Evolutionary conservation across 35 echinoderm and acorn worm species (phyloP).

Genomic region (Apostichopus parvimensis): DNA sequence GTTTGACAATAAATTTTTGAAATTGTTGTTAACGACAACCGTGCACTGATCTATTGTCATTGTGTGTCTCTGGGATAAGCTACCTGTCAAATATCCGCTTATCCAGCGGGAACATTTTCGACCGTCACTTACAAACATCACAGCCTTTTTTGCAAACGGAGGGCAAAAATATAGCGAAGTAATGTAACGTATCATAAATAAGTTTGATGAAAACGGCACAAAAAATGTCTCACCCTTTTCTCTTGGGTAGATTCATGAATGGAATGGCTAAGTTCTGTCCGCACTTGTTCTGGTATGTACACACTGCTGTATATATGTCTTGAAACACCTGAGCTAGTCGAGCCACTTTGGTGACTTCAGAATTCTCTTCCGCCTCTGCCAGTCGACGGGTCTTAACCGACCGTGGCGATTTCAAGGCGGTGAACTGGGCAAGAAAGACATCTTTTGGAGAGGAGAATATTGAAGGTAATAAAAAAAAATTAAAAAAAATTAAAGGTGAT

Average conservation of each 20-base stretch:
- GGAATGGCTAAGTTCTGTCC: constrained; percentile 95
- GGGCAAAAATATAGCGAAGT: too few species aligned
- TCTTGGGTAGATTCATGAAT: constrained; percentile 94
- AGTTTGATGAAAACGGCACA: too few species aligned
- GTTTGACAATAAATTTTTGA: too few species aligned
- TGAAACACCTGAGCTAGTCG: constrained; percentile 97
- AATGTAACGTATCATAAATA: too few species aligned
- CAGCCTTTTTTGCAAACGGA: too few species aligned
- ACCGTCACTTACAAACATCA: too few species aligned
- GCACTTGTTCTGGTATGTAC: constrained; percentile 71
- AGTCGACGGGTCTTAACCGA: constrained; percentile 96
- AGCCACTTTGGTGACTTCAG: constrained; percentile 83
- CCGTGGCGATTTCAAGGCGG: constrained; percentile 90
- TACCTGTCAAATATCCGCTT: too few species aligned
- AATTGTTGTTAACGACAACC: too few species aligned
- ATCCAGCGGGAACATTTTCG: too few species aligned
- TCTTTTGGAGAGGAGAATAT: constrained; percentile 60
- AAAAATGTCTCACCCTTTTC: constrained; percentile 78
- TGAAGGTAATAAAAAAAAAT: neutral
- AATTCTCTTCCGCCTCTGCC: constrained; percentile 95
- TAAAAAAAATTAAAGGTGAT: neutral
- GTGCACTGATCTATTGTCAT: too few species aligned
- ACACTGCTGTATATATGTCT: constrained; percentile 93
- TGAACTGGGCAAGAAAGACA: constrained; percentile 99
- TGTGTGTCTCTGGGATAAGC: too few species aligned